Conservation (phyloP, 2,797 vertebrate species). For the Gobionotothen gibberifrons region DNA sequence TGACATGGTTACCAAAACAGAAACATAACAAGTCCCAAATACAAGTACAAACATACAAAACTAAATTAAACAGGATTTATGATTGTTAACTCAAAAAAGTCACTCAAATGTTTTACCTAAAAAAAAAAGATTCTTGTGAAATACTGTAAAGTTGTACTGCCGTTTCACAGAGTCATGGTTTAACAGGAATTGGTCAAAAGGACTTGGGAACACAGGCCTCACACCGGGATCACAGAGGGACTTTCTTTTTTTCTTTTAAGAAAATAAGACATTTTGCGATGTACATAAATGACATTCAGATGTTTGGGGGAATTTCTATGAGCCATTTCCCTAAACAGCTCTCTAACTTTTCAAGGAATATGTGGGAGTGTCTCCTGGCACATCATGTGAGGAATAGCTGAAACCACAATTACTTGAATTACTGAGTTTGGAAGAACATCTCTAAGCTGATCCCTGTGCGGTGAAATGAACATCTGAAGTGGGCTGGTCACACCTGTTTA, state of each 20-base stretch:
- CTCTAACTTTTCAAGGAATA: constrained; percentile 38
- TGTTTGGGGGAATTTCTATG: constrained; percentile 50
- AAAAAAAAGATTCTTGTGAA: not conserved
- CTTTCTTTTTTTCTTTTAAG: constrained; percentile 2
- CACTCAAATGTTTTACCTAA: no score
- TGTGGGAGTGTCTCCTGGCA: constrained; percentile 51
- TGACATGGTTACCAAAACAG: no score
- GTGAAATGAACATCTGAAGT: not conserved
- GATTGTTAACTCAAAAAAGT: not conserved
- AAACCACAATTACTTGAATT: constrained; percentile 10
- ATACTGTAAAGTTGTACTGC: not conserved
- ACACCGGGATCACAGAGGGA: not conserved
- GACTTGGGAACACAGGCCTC: not conserved
- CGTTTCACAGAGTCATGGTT: not conserved
- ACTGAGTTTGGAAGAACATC: not conserved
- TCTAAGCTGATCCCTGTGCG: not conserved
- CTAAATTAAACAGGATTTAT: no score
- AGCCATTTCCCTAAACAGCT: constrained; percentile 43
- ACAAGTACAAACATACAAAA: no score
- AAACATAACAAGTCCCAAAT: no score
- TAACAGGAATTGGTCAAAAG: not conserved
- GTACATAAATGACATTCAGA: constrained; percentile 22
- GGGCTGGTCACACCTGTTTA: not conserved
- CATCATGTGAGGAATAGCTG: constrained; percentile 12
- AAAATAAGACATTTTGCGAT: constrained; percentile 20